Conservation (phyloP, 1,140 invertebrate genomes). For the Hylaeus volcanicus region DNA sequence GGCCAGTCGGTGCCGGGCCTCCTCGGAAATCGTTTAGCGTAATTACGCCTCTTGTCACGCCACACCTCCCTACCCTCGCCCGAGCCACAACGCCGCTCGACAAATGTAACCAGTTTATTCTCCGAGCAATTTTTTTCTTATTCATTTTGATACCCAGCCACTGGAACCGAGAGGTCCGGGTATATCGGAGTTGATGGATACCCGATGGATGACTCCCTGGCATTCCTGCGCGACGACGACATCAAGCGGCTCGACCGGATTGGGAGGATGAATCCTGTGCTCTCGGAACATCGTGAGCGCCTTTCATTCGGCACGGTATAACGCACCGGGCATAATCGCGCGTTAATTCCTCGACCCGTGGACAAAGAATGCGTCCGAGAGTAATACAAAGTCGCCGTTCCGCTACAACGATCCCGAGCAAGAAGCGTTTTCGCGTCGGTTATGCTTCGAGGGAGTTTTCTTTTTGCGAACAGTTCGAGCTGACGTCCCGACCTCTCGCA, state of each 20-base stretch:
- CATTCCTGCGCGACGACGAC: slow-evolving; percentile 12
- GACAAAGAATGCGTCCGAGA: slow-evolving; percentile 25
- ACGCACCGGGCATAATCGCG: slow-evolving; percentile 34
- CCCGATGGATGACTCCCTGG: slow-evolving; percentile 26
- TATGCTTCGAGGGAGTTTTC: not conserved
- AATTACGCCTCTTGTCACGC: slow-evolving; percentile 65
- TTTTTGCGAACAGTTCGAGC: not conserved
- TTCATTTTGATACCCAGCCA: not conserved
- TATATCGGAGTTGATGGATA: slow-evolving; percentile 19
- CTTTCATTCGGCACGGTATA: slow-evolving; percentile 27
- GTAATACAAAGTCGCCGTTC: slow-evolving; percentile 28
- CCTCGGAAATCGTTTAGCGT: slow-evolving; percentile 62
- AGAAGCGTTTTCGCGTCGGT: not conserved
- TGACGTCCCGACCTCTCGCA: no score
- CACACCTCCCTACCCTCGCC: not conserved
- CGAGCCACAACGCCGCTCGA: not conserved
- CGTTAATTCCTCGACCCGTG: slow-evolving; percentile 25
- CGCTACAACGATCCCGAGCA: not conserved
- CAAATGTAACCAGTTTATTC: slow-evolving; percentile 35
- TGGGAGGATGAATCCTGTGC: not conserved
- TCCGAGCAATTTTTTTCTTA: not conserved
- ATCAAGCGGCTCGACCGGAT: not conserved
- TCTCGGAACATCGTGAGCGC: not conserved
- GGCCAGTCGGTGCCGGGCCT: slow-evolving; percentile 24
- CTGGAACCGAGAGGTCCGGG: not conserved